Percentiles rank a stretch among this genome's conserved stretches.
phyloP scores from a whole-genome alignment of 2,113 vertebrate genomes.

The Cisticola juncidis region DNA sequence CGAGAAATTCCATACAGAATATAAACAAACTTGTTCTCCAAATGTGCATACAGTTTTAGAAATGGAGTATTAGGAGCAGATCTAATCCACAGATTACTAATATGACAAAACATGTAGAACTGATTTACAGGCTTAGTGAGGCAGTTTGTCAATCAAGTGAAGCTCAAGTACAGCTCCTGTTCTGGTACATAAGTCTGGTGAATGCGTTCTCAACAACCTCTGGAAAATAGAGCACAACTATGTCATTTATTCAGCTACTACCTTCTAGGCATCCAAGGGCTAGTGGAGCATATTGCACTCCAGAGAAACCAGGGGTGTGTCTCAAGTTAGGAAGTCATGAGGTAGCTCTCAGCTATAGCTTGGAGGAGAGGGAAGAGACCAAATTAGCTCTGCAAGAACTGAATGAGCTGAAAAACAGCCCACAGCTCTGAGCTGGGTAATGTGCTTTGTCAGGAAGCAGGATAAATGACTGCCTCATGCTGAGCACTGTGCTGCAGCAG shows the following conservation, averaged over 20 bases:
- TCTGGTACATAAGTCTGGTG: background rate
- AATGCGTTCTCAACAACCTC: background rate
- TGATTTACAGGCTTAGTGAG: background rate
- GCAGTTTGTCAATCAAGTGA: background rate
- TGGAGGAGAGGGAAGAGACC: background rate
- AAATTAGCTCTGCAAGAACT: background rate
- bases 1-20: background rate
- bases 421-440: background rate
- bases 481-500: background rate
- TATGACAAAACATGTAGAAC: background rate
- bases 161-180: background rate
- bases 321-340: background rate
- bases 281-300: rapidly evolving
- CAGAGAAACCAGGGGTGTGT: background rate
- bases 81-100: background rate
- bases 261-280: background rate
- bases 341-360: background rate
- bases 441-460: conserved; percentile 10
- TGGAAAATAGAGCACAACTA: background rate
- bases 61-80: background rate
- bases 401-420: background rate
- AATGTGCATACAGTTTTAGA: background rate
- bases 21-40: background rate
- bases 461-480: background rate
- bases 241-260: background rate